A percentile compares a stretch with the other conserved stretches of the same genome.
phyloP scores from a whole-genome alignment of 64 coral and sea anemone genomes.

The Trachythela sp. region DNA sequence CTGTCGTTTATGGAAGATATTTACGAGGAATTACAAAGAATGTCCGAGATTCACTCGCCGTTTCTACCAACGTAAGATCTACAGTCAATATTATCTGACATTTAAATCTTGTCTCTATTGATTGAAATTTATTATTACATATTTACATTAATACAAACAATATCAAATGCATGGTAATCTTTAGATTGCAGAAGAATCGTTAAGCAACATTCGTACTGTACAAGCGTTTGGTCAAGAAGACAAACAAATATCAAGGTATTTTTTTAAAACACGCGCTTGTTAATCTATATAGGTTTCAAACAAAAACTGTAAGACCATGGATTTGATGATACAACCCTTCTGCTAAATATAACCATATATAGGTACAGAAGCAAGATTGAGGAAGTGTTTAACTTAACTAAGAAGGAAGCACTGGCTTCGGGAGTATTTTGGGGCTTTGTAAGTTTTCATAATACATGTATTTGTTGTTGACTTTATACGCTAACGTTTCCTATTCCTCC shows the following conservation, averaged over 20 bases:
- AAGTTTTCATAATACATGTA: conserved; percentile 4
- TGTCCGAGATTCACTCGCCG: conserved; percentile 79
- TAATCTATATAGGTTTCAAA: too few species aligned
- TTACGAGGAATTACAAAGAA: conserved; percentile 71
- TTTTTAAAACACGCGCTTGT: too few species aligned
- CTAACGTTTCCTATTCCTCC: not conserved
- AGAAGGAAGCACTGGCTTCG: conserved; percentile 78
- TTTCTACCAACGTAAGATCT: conserved; percentile 79
- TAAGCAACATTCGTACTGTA: conserved; percentile 78
- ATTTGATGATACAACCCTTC: too few species aligned
- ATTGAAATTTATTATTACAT: too few species aligned
- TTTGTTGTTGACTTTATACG: not conserved
- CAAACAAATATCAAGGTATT: conserved; percentile 74
- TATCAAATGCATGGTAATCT: not conserved
- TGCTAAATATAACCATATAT: too few species aligned
- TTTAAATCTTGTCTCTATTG: too few species aligned
- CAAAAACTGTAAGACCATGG: too few species aligned
- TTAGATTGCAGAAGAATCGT: conserved; percentile 90
- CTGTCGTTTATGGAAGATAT: conserved; percentile 92
- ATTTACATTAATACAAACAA: too few species aligned
- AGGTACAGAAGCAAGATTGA: conserved; percentile 63
- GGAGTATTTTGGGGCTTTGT: conserved; percentile 94
- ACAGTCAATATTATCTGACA: too few species aligned
- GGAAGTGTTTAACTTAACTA: conserved; percentile 72
- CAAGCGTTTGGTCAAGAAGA: conserved; percentile 94